These are phyloP conservation scores for Semnopithecus entellus DNA, from an alignment of 2,113 vertebrate species.

Conservation along the genomic window DNA sequence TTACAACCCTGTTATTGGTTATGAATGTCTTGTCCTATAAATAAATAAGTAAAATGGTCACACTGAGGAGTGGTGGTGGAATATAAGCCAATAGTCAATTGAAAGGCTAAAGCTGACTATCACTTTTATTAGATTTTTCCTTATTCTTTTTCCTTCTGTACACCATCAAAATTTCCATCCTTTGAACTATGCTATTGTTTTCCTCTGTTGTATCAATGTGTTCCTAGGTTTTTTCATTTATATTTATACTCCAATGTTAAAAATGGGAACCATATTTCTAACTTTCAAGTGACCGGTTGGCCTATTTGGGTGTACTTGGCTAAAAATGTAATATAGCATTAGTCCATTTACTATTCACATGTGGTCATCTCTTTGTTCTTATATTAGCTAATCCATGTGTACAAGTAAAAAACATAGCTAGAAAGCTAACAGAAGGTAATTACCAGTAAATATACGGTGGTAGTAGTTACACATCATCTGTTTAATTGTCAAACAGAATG, in stretches of 20 bases:
- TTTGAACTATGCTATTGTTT: conserved; percentile 66
- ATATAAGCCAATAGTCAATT: conserved; percentile 72
- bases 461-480: not conserved
- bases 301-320: conserved; percentile 59
- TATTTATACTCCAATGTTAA: conserved; percentile 74
- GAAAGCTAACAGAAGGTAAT: conserved; percentile 33
- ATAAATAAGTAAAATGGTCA: conserved; percentile 67
- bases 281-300: conserved; percentile 53
- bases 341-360: conserved; percentile 36
- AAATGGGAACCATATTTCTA: conserved; percentile 64
- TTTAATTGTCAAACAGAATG: conserved; percentile 4
- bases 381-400: not conserved
- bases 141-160: conserved; percentile 74
- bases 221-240: conserved; percentile 59
- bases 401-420: conserved; percentile 4
- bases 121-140: conserved; percentile 78
- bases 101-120: conserved; percentile 79
- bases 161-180: conserved; percentile 76
- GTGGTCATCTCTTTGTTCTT: not conserved
- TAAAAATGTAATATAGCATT: conserved; percentile 52
- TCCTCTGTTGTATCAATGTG: conserved; percentile 45
- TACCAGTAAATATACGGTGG: conserved; percentile 30
- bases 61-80: conserved; percentile 79
- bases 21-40: conserved; percentile 81
- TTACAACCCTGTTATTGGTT: conserved; percentile 84